phyloP scores from a whole-genome alignment of 2,888 invertebrate genomes.

The Drosophila recens region DNA sequence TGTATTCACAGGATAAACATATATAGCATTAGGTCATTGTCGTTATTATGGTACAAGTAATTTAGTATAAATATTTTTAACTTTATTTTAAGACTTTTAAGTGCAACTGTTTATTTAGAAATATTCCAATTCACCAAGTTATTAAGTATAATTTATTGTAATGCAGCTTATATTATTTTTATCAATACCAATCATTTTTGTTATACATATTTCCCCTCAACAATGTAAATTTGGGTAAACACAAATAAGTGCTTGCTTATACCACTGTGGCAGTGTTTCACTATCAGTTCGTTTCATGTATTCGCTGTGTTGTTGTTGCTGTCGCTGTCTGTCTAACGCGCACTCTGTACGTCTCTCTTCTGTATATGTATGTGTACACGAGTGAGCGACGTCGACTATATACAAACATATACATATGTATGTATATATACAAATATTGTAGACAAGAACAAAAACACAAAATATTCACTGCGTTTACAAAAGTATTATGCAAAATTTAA shows the following conservation, averaged over 20 bases:
- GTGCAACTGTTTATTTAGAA: too few species aligned
- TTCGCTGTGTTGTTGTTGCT: slow-evolving; percentile 49
- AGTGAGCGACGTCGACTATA: slow-evolving; percentile 24
- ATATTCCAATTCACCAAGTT: too few species aligned
- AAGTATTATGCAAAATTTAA: slow-evolving; percentile 46
- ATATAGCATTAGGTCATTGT: slow-evolving; percentile 30
- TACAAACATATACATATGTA: background rate
- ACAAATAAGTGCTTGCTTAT: background rate
- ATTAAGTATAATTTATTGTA: too few species aligned
- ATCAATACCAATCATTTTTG: too few species aligned
- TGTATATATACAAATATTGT: slow-evolving; percentile 30
- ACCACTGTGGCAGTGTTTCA: slow-evolving; percentile 66
- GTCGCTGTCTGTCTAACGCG: slow-evolving; percentile 65
- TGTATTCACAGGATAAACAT: background rate
- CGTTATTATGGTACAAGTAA: slow-evolving; percentile 11
- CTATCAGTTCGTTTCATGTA: slow-evolving; percentile 65
- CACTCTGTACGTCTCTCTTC: slow-evolving; percentile 35
- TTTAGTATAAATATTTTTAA: background rate
- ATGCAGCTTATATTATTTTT: too few species aligned
- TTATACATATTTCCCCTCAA: background rate
- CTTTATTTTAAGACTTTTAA: too few species aligned
- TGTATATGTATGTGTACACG: slow-evolving; percentile 15
- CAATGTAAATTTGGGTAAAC: background rate
- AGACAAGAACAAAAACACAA: slow-evolving; percentile 35
- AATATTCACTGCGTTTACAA: slow-evolving; percentile 50